These are phyloP conservation scores for Tragelaphus scriptus DNA, from an alignment of 2,113 vertebrate species.

Conservation along the genomic window DNA sequence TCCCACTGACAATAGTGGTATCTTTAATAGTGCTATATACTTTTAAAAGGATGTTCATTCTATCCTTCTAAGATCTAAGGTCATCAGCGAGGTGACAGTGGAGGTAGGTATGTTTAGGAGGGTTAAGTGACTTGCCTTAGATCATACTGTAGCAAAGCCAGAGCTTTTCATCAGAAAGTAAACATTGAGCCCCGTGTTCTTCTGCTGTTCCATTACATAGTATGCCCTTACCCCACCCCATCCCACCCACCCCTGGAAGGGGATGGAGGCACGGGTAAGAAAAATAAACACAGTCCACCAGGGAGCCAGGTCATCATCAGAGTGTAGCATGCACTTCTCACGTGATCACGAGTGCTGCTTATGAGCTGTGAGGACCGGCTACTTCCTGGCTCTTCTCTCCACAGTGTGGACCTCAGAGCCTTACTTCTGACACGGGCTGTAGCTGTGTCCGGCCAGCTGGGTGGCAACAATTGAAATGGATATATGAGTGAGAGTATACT, in stretches of 20 bases:
- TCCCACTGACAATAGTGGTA: not conserved
- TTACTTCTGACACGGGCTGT: not conserved
- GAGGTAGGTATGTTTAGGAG: not conserved
- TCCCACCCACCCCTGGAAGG: rapidly evolving
- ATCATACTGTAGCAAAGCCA: not conserved
- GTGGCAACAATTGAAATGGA: not conserved
- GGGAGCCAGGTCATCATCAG: not conserved
- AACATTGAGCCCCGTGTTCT: not conserved
- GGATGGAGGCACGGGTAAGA: too few species aligned
- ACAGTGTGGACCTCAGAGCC: not conserved
- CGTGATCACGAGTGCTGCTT: rapidly evolving
- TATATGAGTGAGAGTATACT: not conserved
- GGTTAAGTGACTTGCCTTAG: not conserved
- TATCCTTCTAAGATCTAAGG: not conserved
- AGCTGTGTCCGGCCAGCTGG: not conserved
- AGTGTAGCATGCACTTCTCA: not conserved
- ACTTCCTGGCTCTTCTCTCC: not conserved
- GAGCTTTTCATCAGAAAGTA: not conserved
- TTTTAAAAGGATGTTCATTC: not conserved
- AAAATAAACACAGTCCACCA: not conserved
- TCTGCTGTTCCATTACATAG: not conserved
- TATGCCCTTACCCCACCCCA: too few species aligned
- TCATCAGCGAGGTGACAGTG: not conserved
- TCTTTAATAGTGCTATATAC: not conserved
- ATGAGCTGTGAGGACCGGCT: not conserved